Percentiles rank a stretch among this genome's conserved stretches.
phyloP scores from a whole-genome alignment of 2,888 invertebrate species.

The Drosophila robusta region DNA sequence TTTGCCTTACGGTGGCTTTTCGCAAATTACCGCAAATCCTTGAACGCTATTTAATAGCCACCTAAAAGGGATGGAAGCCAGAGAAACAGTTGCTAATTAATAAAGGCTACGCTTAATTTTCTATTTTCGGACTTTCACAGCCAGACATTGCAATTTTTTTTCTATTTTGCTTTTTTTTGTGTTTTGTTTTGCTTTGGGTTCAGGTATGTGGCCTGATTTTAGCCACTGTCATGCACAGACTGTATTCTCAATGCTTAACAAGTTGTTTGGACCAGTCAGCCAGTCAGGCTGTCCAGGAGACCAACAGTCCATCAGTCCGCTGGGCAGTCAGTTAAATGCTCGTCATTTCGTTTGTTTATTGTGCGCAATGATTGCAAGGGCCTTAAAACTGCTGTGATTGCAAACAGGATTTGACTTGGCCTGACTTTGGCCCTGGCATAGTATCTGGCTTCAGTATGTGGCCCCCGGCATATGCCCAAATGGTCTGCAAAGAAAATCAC shows the following conservation, averaged over 20 bases:
- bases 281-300: conserved; percentile 1
- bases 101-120: conserved; percentile 50
- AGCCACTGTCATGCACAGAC: conserved; percentile 53
- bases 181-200: neutral
- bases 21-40: conserved; percentile 50
- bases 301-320: conserved; percentile 24
- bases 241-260: conserved; percentile 60
- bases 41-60: conserved; percentile 46
- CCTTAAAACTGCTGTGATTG: conserved; percentile 75
- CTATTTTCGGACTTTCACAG: conserved; percentile 5
- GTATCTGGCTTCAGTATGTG: conserved; percentile 14
- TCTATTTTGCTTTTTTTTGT: too few relatives aligned
- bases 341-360: conserved; percentile 80
- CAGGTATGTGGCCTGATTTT: conserved; percentile 17
- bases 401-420: conserved; percentile 62
- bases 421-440: conserved; percentile 28
- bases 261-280: conserved; percentile 54
- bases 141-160: conserved; percentile 13
- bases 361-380: conserved; percentile 74
- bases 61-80: conserved; percentile 5
- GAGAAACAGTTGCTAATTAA: conserved; percentile 62
- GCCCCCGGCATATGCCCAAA: conserved; percentile 63
- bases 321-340: conserved; percentile 76
- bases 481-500: conserved; percentile 76
- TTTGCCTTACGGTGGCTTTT: conserved; percentile 27